These are phyloP conservation scores for Ceratina calcarata DNA, from an alignment of 1,140 invertebrate genomes.

Conservation along the genomic window DNA sequence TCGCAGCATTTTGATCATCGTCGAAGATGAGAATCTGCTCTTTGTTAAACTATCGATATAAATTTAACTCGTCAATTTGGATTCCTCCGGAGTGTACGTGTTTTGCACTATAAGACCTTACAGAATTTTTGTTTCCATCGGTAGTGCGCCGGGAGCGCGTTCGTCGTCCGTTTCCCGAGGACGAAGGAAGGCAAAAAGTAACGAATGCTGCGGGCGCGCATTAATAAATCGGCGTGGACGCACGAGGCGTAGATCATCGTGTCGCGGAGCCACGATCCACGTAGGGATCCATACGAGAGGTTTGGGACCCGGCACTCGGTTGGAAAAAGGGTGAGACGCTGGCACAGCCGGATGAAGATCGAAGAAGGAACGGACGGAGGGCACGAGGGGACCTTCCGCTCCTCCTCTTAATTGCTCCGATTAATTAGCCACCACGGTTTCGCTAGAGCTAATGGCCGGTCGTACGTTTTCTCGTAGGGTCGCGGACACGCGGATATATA, in stretches of 20 bases:
- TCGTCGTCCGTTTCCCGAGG: constrained; percentile 31
- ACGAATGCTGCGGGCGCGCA: constrained; percentile 61
- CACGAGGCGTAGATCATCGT: constrained; percentile 70
- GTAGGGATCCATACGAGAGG: constrained; percentile 50
- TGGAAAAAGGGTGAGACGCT: neutral
- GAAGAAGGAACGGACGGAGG: constrained; percentile 12
- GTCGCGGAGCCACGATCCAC: constrained; percentile 64
- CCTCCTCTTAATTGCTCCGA: constrained; percentile 72
- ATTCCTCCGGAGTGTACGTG: no score
- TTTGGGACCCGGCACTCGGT: constrained; percentile 29
- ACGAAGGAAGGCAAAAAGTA: constrained; percentile 53
- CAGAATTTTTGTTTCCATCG: neutral
- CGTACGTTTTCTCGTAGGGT: constrained; percentile 68
- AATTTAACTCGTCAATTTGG: no score
- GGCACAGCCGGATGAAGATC: constrained; percentile 25
- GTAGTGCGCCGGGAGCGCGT: neutral
- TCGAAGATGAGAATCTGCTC: no score
- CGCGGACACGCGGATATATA: constrained; percentile 65
- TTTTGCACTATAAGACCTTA: no score
- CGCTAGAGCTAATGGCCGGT: constrained; percentile 67
- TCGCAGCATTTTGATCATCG: no score
- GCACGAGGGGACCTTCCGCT: constrained; percentile 28
- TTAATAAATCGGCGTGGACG: constrained; percentile 72
- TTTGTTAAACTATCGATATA: no score
- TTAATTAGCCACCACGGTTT: constrained; percentile 74